phyloP scores from a whole-genome alignment of 2,113 vertebrate genomes.

The Triplophysa tibetana region DNA sequence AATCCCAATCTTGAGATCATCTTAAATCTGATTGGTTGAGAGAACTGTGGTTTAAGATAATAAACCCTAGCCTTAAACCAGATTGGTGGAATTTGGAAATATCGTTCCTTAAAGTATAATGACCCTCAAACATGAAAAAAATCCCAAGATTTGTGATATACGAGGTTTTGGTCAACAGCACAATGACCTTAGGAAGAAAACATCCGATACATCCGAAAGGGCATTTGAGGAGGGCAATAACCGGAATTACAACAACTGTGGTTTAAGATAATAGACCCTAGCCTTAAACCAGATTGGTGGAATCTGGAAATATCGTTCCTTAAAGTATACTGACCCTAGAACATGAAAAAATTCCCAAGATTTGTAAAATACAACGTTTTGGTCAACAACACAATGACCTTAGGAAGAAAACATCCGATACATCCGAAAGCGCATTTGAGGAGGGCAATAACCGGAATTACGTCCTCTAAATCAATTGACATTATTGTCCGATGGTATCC shows the following conservation, averaged over 20 bases:
- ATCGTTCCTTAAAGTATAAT: neutral
- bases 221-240: neutral
- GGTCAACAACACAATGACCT: neutral
- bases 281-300: neutral
- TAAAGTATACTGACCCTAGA: neutral
- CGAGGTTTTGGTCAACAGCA: neutral
- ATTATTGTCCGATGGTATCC: conserved; percentile 13
- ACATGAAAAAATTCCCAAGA: neutral
- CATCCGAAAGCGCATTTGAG: neutral
- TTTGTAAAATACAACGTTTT: neutral
- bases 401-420: conserved; percentile 18
- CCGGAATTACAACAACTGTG: neutral
- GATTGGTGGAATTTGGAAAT: neutral
- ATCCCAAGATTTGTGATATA: neutral
- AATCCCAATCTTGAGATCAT: too few species aligned
- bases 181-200: conserved; percentile 1
- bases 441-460: conserved; percentile 10
- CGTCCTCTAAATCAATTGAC: conserved; percentile 18
- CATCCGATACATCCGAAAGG: conserved; percentile 9
- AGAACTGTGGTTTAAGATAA: neutral
- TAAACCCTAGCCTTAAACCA: neutral
- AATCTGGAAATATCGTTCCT: neutral
- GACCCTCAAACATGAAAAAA: neutral
- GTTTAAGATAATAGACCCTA: neutral
- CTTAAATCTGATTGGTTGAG: neutral